Evolutionary conservation across 2,888 invertebrate genomes (phyloP).

Genomic region (Pandemis heparana): DNA sequence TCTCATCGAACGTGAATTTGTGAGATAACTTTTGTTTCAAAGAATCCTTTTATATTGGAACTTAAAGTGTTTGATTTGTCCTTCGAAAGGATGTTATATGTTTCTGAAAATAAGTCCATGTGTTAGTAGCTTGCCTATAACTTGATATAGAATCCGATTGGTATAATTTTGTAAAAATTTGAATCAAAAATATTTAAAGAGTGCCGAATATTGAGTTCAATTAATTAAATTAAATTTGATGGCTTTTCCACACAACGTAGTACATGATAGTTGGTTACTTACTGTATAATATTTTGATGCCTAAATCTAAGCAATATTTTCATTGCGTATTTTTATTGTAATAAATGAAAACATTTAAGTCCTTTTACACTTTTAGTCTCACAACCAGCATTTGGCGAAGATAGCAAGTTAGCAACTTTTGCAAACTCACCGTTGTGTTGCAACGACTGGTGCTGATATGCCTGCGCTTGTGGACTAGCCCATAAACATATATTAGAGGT

Average conservation of each 20-base stretch:
- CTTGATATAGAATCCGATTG: neutral
- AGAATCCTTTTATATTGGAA: slow-evolving; percentile 10
- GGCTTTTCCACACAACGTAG: too few relatives aligned
- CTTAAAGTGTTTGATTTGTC: slow-evolving; percentile 4
- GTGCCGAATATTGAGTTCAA: too few relatives aligned
- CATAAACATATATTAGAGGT: neutral
- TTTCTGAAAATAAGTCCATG: neutral
- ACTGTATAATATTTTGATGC: too few relatives aligned
- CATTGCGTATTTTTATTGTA: too few relatives aligned
- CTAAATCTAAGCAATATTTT: too few relatives aligned
- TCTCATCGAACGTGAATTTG: neutral
- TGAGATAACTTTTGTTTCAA: neutral
- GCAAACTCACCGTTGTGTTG: neutral
- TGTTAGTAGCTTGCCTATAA: neutral
- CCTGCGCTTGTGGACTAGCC: neutral
- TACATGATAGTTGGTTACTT: too few relatives aligned
- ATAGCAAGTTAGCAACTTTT: neutral
- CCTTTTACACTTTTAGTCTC: too few relatives aligned
- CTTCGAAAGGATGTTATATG: neutral
- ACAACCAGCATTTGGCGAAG: neutral
- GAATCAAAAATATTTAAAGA: too few relatives aligned
- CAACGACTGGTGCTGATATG: neutral
- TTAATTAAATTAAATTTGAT: too few relatives aligned
- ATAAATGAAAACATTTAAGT: too few relatives aligned
- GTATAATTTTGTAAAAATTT: neutral